Percentiles rank a stretch among this genome's conserved stretches.
Evolutionary conservation across 2,888 invertebrate genomes (phyloP).

Genomic region (Craniophora ligustri): DNA sequence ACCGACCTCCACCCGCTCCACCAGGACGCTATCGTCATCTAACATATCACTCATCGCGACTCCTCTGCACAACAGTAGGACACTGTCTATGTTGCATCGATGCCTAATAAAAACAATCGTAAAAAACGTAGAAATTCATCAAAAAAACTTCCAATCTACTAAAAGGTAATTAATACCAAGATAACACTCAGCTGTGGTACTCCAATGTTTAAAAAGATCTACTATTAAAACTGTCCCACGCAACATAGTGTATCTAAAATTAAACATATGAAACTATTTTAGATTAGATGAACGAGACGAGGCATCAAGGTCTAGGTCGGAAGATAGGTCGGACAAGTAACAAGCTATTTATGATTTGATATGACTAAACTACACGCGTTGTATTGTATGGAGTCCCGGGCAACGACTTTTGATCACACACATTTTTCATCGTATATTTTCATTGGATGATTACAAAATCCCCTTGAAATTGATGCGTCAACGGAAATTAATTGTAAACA

Average conservation of each 20-base stretch:
- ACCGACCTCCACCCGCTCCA: conserved; percentile 67
- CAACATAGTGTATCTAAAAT: conserved; percentile 44
- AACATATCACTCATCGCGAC: conserved; percentile 58
- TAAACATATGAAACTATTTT: conserved; percentile 45
- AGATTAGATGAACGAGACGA: conserved; percentile 61
- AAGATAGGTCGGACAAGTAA: conserved; percentile 61
- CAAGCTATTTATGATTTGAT: conserved; percentile 46
- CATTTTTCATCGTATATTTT: conserved; percentile 35
- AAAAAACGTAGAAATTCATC: conserved; percentile 6
- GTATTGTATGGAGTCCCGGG: not conserved
- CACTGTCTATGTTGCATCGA: conserved; percentile 8
- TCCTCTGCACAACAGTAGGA: conserved; percentile 20
- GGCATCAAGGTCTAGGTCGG: conserved; percentile 71
- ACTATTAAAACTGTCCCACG: conserved; percentile 24
- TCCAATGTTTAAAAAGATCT: conserved; percentile 14
- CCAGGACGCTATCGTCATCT: conserved; percentile 52
- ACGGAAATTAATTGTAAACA: too few species aligned
- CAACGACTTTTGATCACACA: conserved; percentile 8
- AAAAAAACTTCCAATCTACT: conserved; percentile 3
- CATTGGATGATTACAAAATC: conserved; percentile 14
- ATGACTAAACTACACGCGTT: conserved; percentile 23
- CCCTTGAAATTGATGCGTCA: too few species aligned
- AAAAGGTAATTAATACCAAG: conserved; percentile 61
- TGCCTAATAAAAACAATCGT: conserved; percentile 38
- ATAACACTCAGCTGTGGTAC: conserved; percentile 10